Base-by-base conservation (phyloP, 2,113 vertebrate genomes). In the Micromys minutus region DNA sequence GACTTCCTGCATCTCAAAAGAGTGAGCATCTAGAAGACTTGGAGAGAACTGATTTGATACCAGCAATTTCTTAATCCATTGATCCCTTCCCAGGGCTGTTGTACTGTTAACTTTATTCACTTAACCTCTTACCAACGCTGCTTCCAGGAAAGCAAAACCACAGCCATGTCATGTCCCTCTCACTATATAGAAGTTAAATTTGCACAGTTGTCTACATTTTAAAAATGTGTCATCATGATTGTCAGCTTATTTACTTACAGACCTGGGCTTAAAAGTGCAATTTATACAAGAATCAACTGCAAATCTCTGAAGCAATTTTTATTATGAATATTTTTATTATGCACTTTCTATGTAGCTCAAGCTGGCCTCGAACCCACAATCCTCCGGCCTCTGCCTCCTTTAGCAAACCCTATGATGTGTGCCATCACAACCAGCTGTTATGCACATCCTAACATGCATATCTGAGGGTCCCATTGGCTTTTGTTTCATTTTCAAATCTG, bases 401-500 rank as follows among this genome's bases (percentile, higher is more conserved):
- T n/a, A n/a, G n/a, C n/a, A n/a, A n/a, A n/a, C n/a, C n/a, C n/a
- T n/a, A n/a, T n/a, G n/a, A n/a, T n/a, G n/a, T n/a, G n/a, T n/a
- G n/a, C n/a, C n/a, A n/a, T n/a, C n/a, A n/a, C n/a, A n/a, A n/a
- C n/a, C n/a, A n/a, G n/a, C n/a, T n/a, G n/a, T n/a, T n/a, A n/a
- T n/a, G n/a, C n/a, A n/a, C n/a, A n/a, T 80, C 84, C 39, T 71
- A 85, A 77, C 71, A 39, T n/a, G 1, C 13, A 1, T 0, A 34
- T 39, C 77, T 45, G 34, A 72, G 17, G 71, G 0, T 16, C 31
- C 5, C 79, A 45, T 3, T 76, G 45, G 74, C 83, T 81, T 96
- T 79, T 87, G 21, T 55, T 87, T 80, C 19, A 75, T 61, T 96
- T 95, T 94, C 47, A 69, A 80, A 24, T 61, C 8, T 76, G 71